Evolutionary conservation across 2,797 vertebrate species (phyloP).

Genomic region (Amblyraja radiata): DNA sequence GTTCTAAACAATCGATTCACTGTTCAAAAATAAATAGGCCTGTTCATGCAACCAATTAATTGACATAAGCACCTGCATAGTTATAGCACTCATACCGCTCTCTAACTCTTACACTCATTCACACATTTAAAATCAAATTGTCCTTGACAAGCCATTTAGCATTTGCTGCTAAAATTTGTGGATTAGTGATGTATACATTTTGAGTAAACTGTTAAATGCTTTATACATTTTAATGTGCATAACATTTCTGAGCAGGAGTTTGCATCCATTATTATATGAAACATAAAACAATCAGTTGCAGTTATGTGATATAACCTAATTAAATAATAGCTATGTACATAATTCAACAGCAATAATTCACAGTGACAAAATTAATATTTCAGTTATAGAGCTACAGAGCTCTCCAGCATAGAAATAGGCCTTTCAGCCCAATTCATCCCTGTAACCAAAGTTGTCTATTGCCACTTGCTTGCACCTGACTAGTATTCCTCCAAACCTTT

Average conservation of each 20-base stretch:
- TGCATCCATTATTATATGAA: background rate
- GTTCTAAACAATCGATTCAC: background rate
- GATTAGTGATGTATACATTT: background rate
- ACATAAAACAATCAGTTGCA: background rate
- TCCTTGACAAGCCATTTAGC: background rate
- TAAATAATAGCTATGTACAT: background rate
- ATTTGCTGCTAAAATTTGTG: background rate
- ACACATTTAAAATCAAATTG: background rate
- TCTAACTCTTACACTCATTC: background rate
- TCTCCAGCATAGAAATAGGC: no score
- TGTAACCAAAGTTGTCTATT: no score
- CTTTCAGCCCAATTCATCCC: no score
- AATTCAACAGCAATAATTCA: constrained; percentile 15
- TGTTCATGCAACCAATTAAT: background rate
- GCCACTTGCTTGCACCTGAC: no score
- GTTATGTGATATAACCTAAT: background rate
- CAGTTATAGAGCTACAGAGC: background rate
- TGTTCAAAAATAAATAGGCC: background rate
- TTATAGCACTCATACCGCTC: background rate
- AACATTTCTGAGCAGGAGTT: background rate
- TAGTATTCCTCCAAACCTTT: no score
- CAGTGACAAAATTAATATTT: background rate
- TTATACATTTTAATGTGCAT: background rate
- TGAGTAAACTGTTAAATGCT: background rate
- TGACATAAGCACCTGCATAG: no score